Conservation (phyloP, 2,888 invertebrate genomes). For the Toxonevra muliebris region DNA sequence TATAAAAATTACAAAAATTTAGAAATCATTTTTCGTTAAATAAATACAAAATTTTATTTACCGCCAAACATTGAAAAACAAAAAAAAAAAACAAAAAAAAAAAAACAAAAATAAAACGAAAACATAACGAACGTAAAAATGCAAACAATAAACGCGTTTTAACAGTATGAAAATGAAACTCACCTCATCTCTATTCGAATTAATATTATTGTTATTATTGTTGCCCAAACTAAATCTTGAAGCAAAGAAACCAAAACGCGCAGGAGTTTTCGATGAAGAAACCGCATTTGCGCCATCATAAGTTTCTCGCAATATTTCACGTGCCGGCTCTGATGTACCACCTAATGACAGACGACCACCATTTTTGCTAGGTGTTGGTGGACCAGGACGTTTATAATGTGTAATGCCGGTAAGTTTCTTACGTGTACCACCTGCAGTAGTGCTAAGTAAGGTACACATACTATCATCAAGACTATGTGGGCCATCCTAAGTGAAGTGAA, state of each 20-base stretch:
- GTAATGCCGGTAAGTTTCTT: slow-evolving; percentile 71
- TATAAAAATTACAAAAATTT: neutral
- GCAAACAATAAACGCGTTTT: too few relatives aligned
- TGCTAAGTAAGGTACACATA: slow-evolving; percentile 63
- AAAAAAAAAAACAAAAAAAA: neutral
- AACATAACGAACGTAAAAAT: too few relatives aligned
- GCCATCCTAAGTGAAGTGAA: slow-evolving; percentile 49
- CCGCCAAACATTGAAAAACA: neutral
- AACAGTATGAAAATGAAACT: slow-evolving; percentile 20
- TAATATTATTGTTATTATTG: slow-evolving; percentile 32
- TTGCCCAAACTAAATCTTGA: slow-evolving; percentile 59
- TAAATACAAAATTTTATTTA: neutral
- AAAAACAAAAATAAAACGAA: neutral
- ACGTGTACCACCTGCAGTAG: slow-evolving; percentile 58
- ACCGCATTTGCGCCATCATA: slow-evolving; percentile 60
- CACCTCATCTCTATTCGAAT: slow-evolving; percentile 63
- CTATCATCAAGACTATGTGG: slow-evolving; percentile 59
- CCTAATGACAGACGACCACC: slow-evolving; percentile 76
- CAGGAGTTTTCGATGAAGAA: slow-evolving; percentile 71
- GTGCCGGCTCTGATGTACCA: slow-evolving; percentile 62
- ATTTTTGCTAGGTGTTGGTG: slow-evolving; percentile 87
- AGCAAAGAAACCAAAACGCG: slow-evolving; percentile 72
- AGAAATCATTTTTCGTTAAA: neutral
- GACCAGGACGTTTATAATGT: slow-evolving; percentile 85
- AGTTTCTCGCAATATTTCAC: slow-evolving; percentile 70